Base-by-base conservation (phyloP, 2,797 vertebrate species). In the Oceanodroma leucorhoa region DNA sequence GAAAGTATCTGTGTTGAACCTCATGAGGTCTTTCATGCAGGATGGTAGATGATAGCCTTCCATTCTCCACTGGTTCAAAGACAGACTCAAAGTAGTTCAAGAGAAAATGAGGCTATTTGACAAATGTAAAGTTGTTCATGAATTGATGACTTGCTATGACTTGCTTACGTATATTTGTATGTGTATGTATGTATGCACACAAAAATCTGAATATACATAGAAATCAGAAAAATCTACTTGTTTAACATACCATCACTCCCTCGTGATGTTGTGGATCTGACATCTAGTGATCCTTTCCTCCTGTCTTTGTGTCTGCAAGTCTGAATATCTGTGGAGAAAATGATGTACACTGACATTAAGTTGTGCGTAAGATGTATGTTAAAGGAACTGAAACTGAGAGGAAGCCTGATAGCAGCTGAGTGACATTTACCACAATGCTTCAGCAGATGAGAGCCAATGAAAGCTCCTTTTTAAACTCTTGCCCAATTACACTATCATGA, bases 271-370 rank as follows among this genome's bases (percentile, higher is more conserved):
- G 98, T 98, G 26, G 99, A 98, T 96, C 98, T 98, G 81, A 99
- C 98, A 32, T 99, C 99, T 85, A 99, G 96, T 46, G 99, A 99
- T 96, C 99, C 99, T 99, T 99, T 99, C 98, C 99, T 98, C 81
- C 98, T 98, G 97, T 99, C 99, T 98, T 99, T 99, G 97, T 99
- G 98, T 97, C 98, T 99, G 97, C 98, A 98, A 90, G 97, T 98
- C 98, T 99, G 99, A 96, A 98, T 98, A 98, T 99, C 99, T 99
- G 97, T 89, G 86, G 95, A 97, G 83, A 96, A 79, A 96, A 88
- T 21, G 0, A 65, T 12, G 18, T n/a, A 78, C 36, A 87, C 45
- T 62, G 65, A 78, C 55, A 48, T 40, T 62, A 77, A 79, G 26
- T 43, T 81, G 34, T 71, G 61, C 50, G 66, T 27, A 38, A 82